These are phyloP conservation scores for Pocillopora damicornis DNA, from an alignment of 64 coral and sea anemone genomes.

Conservation along the genomic window DNA sequence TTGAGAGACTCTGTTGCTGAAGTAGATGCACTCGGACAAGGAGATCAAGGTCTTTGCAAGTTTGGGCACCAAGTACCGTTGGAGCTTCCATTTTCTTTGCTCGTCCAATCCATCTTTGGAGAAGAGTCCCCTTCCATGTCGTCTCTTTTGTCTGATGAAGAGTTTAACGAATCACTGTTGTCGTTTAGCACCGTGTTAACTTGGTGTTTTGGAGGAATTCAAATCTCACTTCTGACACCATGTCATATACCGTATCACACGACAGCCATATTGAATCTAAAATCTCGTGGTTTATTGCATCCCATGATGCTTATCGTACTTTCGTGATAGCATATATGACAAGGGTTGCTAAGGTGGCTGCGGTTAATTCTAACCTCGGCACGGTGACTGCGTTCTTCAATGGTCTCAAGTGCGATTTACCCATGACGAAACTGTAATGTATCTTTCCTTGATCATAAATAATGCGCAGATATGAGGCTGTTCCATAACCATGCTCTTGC, in stretches of 20 bases:
- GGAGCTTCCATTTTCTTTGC: slow-evolving; percentile 11
- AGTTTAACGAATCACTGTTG: too few species aligned
- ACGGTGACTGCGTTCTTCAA: slow-evolving; percentile 50
- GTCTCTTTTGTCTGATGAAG: background rate
- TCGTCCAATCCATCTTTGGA: slow-evolving; percentile 59
- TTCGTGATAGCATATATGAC: too few species aligned
- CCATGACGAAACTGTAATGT: slow-evolving; percentile 71
- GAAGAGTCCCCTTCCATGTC: background rate
- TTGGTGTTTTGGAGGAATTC: too few species aligned
- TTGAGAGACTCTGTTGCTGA: background rate
- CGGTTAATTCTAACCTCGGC: slow-evolving; percentile 44
- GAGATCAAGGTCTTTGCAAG: slow-evolving; percentile 30
- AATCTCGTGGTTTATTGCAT: too few species aligned
- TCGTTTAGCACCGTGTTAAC: too few species aligned
- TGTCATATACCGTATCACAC: too few species aligned
- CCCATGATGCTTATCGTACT: too few species aligned
- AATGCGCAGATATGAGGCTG: slow-evolving; percentile 55
- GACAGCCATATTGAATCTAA: too few species aligned
- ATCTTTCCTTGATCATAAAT: slow-evolving; percentile 39
- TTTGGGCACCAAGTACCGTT: slow-evolving; percentile 21
- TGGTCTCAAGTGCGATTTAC: slow-evolving; percentile 64
- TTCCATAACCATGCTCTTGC: slow-evolving; percentile 37
- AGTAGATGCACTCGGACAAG: slow-evolving; percentile 21
- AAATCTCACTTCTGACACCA: too few species aligned
- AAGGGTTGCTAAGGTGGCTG: too few species aligned